Evolutionary conservation across 64 coral and sea anemone species (phyloP).

Genomic region (Montipora efflorescens): DNA sequence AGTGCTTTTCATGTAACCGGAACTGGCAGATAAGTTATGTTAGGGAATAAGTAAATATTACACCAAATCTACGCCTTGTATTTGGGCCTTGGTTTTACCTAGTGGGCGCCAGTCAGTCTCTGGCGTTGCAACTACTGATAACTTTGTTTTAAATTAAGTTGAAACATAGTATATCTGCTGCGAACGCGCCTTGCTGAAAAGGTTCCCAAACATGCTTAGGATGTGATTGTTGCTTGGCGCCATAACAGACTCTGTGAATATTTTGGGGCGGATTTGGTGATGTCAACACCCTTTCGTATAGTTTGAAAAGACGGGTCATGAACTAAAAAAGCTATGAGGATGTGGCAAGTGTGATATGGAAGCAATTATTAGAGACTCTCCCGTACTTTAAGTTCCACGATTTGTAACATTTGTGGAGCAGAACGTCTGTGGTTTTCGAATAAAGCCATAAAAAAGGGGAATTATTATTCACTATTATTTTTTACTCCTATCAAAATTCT

Average conservation of each 20-base stretch:
- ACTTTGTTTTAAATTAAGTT: conserved; percentile 5
- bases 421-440: neutral
- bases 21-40: conserved; percentile 23
- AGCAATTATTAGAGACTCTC: neutral
- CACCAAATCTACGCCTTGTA: conserved; percentile 8
- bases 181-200: neutral
- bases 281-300: conserved; percentile 48
- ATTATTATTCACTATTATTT: neutral
- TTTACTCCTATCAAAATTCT: conserved; percentile 18
- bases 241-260: neutral
- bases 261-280: neutral
- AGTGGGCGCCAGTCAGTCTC: conserved; percentile 16
- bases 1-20: conserved; percentile 56
- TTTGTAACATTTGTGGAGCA: neutral
- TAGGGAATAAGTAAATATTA: conserved; percentile 57
- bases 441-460: neutral
- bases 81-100: conserved; percentile 14
- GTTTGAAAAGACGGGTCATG: conserved; percentile 13
- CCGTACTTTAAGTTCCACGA: neutral
- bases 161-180: neutral
- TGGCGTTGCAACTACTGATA: neutral
- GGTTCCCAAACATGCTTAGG: neutral
- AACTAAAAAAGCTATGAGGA: neutral
- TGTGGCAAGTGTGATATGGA: neutral
- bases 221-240: neutral